Base-by-base conservation (phyloP, 1,140 invertebrate species). In the Nasonia vitripennis region DNA sequence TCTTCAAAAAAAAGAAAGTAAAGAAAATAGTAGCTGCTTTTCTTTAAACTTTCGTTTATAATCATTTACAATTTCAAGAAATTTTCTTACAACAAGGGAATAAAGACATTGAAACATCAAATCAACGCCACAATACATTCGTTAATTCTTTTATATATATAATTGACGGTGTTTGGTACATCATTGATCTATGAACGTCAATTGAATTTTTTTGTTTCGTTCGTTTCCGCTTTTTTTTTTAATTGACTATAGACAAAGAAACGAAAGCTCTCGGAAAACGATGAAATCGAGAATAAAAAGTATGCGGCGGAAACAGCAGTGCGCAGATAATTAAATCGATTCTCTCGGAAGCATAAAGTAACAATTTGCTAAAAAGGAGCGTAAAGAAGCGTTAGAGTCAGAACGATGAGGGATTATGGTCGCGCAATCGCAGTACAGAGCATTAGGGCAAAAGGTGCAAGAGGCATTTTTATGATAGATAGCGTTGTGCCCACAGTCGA, bases 81-180 rank as follows among this genome's bases (percentile, higher is more conserved):
- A 11, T 55, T 62, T 45, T 77, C 75, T 78, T 48, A 78, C 75
- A 78, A 34, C 74, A 70, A 73, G 74, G 12, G 77, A 55, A 79
- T 84, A 74, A 75, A 83, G 62, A 84, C 82, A 84, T 67, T 41
- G 14, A 78, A 70, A 78, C 78, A 78, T 80, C 45, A 79, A 84
- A 83, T 68, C 20, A 78, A 74, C 71, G 34, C 23, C 45, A 81
- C 68, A 74, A n/a, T 62, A 81, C 79, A 81, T 73, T 23, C 27
- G 11, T 71, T 45, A 20, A 71, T 27, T 81, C 67, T 41, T 14
- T 23, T 37, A 37, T 37, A 37, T 55, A n/a, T 37, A 48, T 51
- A 12, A 62, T 82, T 75, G 71, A 82, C 31, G 62, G 12, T 14
- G 17, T 75, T 75, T 27, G 14, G n/a, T 78, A 34, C 17, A 73